phyloP scores from a whole-genome alignment of 2,888 invertebrate species.

The Villa cingulata region DNA sequence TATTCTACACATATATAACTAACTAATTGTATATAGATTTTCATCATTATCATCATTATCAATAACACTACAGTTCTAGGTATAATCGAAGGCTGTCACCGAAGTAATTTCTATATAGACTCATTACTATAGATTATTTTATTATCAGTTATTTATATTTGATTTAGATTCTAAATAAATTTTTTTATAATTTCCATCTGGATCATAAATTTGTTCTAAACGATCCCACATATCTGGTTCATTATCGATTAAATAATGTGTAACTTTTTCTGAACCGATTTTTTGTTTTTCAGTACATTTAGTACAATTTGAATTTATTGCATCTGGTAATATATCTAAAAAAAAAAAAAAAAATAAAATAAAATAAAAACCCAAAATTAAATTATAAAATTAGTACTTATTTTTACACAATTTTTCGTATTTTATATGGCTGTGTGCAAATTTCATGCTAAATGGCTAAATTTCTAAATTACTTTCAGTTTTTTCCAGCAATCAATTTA shows the following conservation, averaged over 20 bases:
- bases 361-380: conserved; percentile 2
- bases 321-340: conserved; percentile 55
- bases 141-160: conserved; percentile 22
- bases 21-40: too few species aligned
- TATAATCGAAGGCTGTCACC: not conserved
- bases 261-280: conserved; percentile 48
- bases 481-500: too few species aligned
- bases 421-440: too few species aligned
- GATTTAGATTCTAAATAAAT: conserved; percentile 41
- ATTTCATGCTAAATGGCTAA: too few species aligned
- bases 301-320: conserved; percentile 50
- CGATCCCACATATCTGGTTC: conserved; percentile 43
- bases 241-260: conserved; percentile 38
- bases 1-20: too few species aligned
- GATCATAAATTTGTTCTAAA: conserved; percentile 46
- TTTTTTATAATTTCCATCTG: conserved; percentile 45
- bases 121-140: too few species aligned
- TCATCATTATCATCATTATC: too few species aligned
- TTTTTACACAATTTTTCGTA: too few species aligned
- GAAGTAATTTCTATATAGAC: not conserved
- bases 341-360: not conserved
- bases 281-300: conserved; percentile 55
- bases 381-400: not conserved
- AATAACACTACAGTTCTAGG: too few species aligned
- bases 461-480: too few species aligned